Conservation (phyloP, 1,140 invertebrate species). For the Wiebesia pumilae region DNA sequence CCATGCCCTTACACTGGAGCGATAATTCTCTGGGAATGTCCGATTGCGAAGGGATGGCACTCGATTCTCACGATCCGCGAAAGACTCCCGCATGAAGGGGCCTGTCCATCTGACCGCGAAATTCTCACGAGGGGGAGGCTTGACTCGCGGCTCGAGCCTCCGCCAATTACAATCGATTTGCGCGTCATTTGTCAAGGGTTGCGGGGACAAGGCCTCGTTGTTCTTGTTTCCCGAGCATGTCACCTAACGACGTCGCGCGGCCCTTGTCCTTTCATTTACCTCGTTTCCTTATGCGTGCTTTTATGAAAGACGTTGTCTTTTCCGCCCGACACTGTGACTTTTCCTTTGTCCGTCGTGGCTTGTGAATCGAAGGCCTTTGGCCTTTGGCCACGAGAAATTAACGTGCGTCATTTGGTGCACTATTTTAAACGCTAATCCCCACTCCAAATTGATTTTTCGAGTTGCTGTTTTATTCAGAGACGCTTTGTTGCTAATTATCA, state of each 20-base stretch:
- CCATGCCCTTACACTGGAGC: neutral
- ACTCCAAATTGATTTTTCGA: neutral
- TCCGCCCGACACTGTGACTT: too few relatives aligned
- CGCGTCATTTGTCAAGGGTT: slow-evolving; percentile 47
- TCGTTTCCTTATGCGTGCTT: neutral
- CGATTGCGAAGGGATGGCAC: neutral
- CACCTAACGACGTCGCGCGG: neutral
- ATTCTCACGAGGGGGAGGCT: slow-evolving; percentile 44
- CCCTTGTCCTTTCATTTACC: neutral
- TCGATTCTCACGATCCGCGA: slow-evolving; percentile 47
- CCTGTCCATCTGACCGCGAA: slow-evolving; percentile 48
- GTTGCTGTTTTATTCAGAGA: neutral
- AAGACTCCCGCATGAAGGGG: neutral
- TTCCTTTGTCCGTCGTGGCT: too few relatives aligned
- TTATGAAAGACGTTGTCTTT: neutral
- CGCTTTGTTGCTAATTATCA: neutral
- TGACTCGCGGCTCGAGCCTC: neutral
- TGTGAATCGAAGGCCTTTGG: too few relatives aligned
- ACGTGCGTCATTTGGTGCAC: neutral
- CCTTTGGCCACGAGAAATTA: neutral
- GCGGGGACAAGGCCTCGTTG: neutral
- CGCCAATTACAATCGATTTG: slow-evolving; percentile 51
- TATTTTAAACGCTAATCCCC: neutral
- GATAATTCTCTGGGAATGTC: slow-evolving; percentile 27
- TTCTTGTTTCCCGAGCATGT: neutral